Evolutionary conservation across 2,888 invertebrate species (phyloP).

Genomic region (Deroplatys truncata): DNA sequence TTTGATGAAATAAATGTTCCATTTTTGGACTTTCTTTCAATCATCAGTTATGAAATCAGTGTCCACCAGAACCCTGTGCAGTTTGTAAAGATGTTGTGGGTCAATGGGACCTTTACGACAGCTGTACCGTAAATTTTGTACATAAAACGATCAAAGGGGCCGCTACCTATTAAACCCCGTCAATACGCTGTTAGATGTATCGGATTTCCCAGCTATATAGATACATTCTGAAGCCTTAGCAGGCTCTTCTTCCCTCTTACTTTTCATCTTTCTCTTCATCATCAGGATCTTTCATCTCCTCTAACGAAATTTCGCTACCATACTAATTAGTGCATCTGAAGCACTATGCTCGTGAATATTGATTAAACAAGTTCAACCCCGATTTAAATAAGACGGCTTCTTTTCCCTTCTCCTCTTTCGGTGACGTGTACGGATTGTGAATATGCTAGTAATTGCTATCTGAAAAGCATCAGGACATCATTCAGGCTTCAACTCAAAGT

Average conservation of each 20-base stretch:
- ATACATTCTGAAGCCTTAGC: background rate
- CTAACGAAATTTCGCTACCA: background rate
- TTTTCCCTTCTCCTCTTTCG: background rate
- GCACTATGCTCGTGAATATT: slow-evolving; percentile 2
- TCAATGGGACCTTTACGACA: background rate
- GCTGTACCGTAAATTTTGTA: background rate
- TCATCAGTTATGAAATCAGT: no score
- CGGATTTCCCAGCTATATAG: background rate
- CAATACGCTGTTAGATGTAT: background rate
- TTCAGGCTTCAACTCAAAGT: background rate
- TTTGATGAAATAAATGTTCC: no score
- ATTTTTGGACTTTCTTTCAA: no score
- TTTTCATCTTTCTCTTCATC: background rate
- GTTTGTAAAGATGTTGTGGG: no score
- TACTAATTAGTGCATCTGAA: slow-evolving; percentile 11
- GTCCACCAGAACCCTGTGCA: no score
- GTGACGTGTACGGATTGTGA: slow-evolving; percentile 11
- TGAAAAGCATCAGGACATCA: slow-evolving; percentile 12
- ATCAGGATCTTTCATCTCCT: background rate
- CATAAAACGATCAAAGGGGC: background rate
- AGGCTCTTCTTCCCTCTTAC: background rate
- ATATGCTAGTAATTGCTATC: slow-evolving; percentile 21
- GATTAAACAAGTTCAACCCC: slow-evolving; percentile 5
- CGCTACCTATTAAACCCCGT: background rate
- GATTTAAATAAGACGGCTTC: slow-evolving; percentile 3